Evolutionary conservation across 2,113 vertebrate genomes (phyloP).

Genomic region (Misgurnus anguillicaudatus): DNA sequence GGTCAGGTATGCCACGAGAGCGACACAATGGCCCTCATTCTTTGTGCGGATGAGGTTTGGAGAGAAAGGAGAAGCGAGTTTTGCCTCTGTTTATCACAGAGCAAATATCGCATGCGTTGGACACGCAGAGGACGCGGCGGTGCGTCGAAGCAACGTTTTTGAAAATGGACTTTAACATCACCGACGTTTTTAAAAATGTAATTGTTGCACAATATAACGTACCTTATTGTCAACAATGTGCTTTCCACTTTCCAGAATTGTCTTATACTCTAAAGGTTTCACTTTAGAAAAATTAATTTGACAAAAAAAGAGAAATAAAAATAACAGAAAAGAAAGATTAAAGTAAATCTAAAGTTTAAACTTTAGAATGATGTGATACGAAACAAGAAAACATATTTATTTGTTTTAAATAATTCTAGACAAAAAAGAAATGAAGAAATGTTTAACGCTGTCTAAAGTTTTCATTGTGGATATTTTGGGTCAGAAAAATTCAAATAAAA

Average conservation of each 20-base stretch:
- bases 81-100: slow-evolving; percentile 58
- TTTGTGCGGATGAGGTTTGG: slow-evolving; percentile 84
- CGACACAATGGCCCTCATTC: slow-evolving; percentile 78
- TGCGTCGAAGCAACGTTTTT: slow-evolving; percentile 71
- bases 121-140: slow-evolving; percentile 79
- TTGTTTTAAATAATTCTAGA: neutral
- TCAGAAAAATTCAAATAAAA: slow-evolving; percentile 2
- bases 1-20: slow-evolving; percentile 72
- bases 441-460: slow-evolving; percentile 1
- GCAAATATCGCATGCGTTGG: slow-evolving; percentile 65
- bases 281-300: slow-evolving; percentile 39
- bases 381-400: slow-evolving; percentile 8
- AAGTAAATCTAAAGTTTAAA: slow-evolving; percentile 32
- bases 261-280: slow-evolving; percentile 55
- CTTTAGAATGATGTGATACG: slow-evolving; percentile 44
- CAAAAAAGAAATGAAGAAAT: neutral
- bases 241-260: slow-evolving; percentile 53
- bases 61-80: slow-evolving; percentile 75
- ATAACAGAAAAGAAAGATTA: neutral
- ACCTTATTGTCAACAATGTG: slow-evolving; percentile 50
- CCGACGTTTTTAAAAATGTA: slow-evolving; percentile 59
- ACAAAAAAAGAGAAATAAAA: neutral
- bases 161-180: slow-evolving; percentile 67
- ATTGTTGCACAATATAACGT: slow-evolving; percentile 67
- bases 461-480: slow-evolving; percentile 34